A percentile compares a stretch with the other conserved stretches of the same genome.
phyloP scores from a whole-genome alignment of 1,140 invertebrate species.

The Ctenoplectra terminalis region DNA sequence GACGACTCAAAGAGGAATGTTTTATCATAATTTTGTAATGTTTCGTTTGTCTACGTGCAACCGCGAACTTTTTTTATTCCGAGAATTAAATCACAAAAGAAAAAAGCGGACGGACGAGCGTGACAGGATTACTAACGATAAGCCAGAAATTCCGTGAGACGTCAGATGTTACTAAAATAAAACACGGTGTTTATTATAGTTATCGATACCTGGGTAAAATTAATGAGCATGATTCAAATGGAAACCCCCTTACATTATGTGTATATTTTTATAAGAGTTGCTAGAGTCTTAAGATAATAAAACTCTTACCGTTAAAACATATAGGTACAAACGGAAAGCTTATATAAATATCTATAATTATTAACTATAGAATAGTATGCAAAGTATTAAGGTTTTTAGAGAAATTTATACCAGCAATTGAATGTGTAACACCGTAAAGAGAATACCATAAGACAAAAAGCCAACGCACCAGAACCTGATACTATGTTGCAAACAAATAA shows the following conservation, averaged over 20 bases:
- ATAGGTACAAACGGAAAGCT: too few species aligned
- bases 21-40: neutral
- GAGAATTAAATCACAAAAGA: neutral
- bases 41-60: neutral
- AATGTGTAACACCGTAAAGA: neutral
- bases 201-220: neutral
- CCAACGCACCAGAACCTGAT: neutral
- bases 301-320: too few species aligned
- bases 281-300: too few species aligned
- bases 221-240: neutral
- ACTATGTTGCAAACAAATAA: conserved; percentile 17
- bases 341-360: neutral
- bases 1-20: neutral
- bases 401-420: neutral
- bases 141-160: neutral
- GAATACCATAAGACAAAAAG: conserved; percentile 23
- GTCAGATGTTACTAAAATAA: neutral
- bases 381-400: neutral
- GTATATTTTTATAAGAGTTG: too few species aligned
- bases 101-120: neutral
- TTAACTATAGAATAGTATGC: neutral
- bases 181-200: too few species aligned
- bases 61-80: neutral
- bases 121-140: neutral
- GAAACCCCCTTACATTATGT: neutral